Evolutionary conservation across 2,113 vertebrate genomes (phyloP).

Genomic region (Rhinolophus ferrumequinum): DNA sequence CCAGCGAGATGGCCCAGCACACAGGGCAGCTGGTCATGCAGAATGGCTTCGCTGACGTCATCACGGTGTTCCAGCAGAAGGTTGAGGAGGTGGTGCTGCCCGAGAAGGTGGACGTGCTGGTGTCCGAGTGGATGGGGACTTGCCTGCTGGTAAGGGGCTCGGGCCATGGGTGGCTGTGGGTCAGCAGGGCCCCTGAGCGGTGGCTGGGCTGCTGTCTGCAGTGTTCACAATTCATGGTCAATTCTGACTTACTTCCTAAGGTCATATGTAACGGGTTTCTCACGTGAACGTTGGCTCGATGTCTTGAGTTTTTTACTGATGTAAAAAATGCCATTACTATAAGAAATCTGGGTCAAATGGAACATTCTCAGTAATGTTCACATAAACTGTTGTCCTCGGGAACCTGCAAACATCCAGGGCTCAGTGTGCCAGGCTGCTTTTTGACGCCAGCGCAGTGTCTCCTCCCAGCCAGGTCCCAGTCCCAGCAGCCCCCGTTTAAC

Average conservation of each 20-base stretch:
- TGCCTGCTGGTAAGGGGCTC: slow-evolving; percentile 87
- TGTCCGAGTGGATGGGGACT: slow-evolving; percentile 93
- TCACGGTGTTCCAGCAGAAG: slow-evolving; percentile 86
- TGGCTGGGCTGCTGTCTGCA: background rate
- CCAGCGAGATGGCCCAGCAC: slow-evolving; percentile 88
- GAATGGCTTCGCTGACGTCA: slow-evolving; percentile 85
- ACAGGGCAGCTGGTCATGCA: slow-evolving; percentile 87
- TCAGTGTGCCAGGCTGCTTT: too few relatives aligned
- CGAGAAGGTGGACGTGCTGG: slow-evolving; percentile 88
- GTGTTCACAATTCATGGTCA: background rate
- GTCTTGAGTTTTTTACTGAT: slow-evolving; percentile 4
- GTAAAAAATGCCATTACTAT: background rate
- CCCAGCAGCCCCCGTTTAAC: too few relatives aligned
- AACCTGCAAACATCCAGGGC: too few relatives aligned
- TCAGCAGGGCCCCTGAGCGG: too few relatives aligned
- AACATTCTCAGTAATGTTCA: too few relatives aligned
- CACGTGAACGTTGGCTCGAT: background rate
- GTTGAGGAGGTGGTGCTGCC: slow-evolving; percentile 88
- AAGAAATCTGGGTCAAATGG: too few relatives aligned
- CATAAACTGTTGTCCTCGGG: too few relatives aligned
- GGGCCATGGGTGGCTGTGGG: too few relatives aligned
- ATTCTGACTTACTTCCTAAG: background rate
- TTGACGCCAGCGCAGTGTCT: too few relatives aligned
- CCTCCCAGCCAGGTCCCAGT: too few relatives aligned
- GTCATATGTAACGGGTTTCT: background rate